Conservation (phyloP, 2,113 vertebrate species). For the Probosciger aterrimus region DNA sequence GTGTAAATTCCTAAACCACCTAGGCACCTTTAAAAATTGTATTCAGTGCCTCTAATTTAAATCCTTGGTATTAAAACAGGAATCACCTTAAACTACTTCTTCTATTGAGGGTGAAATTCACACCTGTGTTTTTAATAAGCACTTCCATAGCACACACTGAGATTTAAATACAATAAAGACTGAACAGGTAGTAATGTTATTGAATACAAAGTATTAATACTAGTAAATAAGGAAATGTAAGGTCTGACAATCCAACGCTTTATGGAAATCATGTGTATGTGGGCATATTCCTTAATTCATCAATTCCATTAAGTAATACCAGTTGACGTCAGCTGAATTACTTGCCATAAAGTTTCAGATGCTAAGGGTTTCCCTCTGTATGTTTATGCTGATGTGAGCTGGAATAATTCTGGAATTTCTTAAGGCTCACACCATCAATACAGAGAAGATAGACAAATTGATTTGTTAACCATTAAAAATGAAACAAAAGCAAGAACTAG, state of each 20-base stretch:
- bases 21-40: not conserved
- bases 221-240: not conserved
- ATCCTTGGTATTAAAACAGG: not conserved
- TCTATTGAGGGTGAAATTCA: not conserved
- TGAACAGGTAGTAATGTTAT: not conserved
- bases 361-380: not conserved
- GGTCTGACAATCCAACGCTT: not conserved
- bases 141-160: not conserved
- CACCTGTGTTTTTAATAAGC: not conserved
- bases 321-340: not conserved
- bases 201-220: not conserved
- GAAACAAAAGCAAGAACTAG: not conserved
- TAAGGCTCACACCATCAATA: not conserved
- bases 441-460: not conserved
- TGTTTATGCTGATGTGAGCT: not conserved
- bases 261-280: not conserved
- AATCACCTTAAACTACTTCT: not conserved
- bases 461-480: not conserved
- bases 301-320: not conserved
- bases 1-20: not conserved
- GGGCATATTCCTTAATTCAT: not conserved
- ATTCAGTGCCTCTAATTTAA: not conserved
- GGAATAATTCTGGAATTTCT: not conserved
- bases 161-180: not conserved
- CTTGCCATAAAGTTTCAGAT: not conserved